Conservation (phyloP, 2,888 invertebrate genomes). For the Cheilosia vernalis region DNA sequence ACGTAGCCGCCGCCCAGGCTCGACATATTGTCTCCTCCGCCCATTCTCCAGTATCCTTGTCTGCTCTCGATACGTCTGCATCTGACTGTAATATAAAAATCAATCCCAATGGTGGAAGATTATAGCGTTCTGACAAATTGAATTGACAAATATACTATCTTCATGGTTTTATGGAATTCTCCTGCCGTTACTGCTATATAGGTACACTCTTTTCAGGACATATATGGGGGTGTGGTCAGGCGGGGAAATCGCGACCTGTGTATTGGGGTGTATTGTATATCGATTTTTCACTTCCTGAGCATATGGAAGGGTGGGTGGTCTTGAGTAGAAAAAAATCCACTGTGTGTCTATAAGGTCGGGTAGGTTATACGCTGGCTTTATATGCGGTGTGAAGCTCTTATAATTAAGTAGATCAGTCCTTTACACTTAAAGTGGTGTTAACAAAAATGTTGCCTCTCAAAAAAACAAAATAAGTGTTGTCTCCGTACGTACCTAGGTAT, state of each 20-base stretch:
- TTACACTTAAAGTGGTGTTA: too few species aligned
- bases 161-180: not conserved
- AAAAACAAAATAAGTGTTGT: too few species aligned
- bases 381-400: not conserved
- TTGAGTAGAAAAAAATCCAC: not conserved
- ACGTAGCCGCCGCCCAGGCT: constrained; percentile 15
- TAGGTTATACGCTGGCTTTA: not conserved
- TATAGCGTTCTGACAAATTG: constrained; percentile 12
- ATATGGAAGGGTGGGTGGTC: not conserved
- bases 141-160: not conserved
- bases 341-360: not conserved
- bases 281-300: constrained; percentile 42
- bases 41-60: constrained; percentile 25
- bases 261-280: constrained; percentile 20
- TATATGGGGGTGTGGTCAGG: constrained; percentile 34
- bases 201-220: constrained; percentile 24
- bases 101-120: not conserved
- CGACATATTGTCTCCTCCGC: constrained; percentile 16
- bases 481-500: not conserved
- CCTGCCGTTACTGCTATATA: not conserved
- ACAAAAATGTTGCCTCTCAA: too few species aligned
- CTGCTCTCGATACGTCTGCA: constrained; percentile 13
- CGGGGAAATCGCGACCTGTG: constrained; percentile 18
- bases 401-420: constrained; percentile 6
- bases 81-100: constrained; percentile 1